phyloP scores from a whole-genome alignment of 2,797 vertebrate species.

The Hafferia zeledoni region DNA sequence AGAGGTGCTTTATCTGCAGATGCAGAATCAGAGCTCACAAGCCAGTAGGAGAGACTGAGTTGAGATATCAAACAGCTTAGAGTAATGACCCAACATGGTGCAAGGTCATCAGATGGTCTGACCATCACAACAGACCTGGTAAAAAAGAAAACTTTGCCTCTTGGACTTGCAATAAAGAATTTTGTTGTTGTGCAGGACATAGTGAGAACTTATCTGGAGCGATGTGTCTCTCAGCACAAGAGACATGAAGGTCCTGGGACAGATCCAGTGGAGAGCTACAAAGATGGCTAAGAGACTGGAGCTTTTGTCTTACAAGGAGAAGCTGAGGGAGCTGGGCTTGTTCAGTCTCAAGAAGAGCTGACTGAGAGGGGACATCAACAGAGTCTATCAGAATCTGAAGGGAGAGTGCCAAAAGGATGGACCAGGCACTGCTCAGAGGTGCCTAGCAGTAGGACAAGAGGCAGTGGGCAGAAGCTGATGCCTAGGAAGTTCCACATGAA shows the following conservation, averaged over 20 bases:
- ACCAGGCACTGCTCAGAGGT: neutral
- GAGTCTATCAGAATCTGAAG: neutral
- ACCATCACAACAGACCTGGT: rapidly evolving
- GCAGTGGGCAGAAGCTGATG: neutral
- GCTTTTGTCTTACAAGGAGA: neutral
- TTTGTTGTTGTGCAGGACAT: neutral
- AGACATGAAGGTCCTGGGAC: neutral
- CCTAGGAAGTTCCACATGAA: neutral
- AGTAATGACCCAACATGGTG: neutral
- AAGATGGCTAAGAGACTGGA: neutral
- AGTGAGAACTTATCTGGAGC: rapidly evolving
- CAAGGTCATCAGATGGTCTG: neutral
- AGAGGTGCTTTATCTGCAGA: neutral
- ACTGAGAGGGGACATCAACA: neutral
- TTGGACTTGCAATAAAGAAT: neutral
- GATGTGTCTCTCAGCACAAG: neutral
- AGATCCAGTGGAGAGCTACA: neutral
- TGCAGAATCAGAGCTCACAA: neutral
- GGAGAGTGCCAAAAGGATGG: neutral
- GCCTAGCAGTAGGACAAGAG: neutral
- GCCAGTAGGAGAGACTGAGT: neutral
- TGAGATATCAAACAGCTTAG: neutral
- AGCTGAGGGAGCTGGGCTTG: neutral
- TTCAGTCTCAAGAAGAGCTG: neutral
- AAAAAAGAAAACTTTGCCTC: neutral